Evolutionary conservation across 2,113 vertebrate species (phyloP), one percentile per base, ranked within the genome.

Genomic region (Marmota monax): DNA sequence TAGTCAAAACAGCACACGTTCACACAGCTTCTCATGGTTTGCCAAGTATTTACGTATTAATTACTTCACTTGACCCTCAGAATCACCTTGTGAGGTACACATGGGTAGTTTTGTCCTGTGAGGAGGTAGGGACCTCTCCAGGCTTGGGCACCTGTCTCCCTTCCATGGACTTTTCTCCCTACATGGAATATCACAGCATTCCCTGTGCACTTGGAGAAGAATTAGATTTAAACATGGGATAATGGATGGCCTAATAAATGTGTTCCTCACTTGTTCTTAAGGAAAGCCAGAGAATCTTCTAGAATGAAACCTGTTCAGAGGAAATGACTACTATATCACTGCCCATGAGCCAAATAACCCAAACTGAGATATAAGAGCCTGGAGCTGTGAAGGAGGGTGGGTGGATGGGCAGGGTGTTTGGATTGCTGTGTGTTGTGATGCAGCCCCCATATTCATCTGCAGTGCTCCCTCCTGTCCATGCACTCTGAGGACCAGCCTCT

Each of bases 231-330:
- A 90, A 72, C 22, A 37, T 23, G 58, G 69, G 70, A 25, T 77
- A 37, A 16, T 42, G 53, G 72, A 87, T 6, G 32, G 39, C 39
- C 53, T 53, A 51, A 79, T 67, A 51, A 83, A 2, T 13, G 3
- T 53, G 14, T 34, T 88, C 65, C 65, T 95, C 23, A 65, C 32
- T 84, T 67, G 1, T 92, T 65, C n/a, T 37, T 63, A 53, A 82
- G 74, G 53, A 42, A 91, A 96, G 45, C 9, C 56, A 88, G 87
- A 93, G 14, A 78, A 79, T 63, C 45, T 67, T 94, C 84, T 94
- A 94, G 22, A 93, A 76, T 79, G 29, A 92, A 89, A 56, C 70
- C 48, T 96, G 14, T 76, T 48, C 25, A 63, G 67, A 84, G 29
- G 27, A 74, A 88, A 39, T 39, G 69, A 82, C 29, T 61, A 16